phyloP scores from a whole-genome alignment of 2,113 vertebrate species.

The Centropristis striata region DNA sequence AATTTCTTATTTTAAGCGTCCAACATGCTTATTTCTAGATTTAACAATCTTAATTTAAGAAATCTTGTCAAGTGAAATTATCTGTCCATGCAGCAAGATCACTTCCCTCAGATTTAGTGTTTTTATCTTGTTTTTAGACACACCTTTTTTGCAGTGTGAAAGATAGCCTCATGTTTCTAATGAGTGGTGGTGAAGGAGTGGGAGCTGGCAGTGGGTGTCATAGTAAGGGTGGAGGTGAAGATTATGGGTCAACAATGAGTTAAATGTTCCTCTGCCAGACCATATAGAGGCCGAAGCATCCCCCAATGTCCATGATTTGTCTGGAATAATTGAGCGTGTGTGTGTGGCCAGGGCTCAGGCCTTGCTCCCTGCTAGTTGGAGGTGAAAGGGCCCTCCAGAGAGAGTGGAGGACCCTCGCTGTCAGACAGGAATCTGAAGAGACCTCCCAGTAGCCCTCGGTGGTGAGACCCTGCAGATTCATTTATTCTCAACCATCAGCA shows the following conservation, averaged over 20 bases:
- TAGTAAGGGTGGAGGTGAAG: slow-evolving; percentile 69
- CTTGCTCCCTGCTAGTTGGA: slow-evolving; percentile 71
- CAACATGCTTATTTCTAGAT: too few species aligned
- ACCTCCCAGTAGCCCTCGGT: slow-evolving; percentile 72
- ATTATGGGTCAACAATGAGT: slow-evolving; percentile 82
- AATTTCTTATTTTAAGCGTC: too few species aligned
- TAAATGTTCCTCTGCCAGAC: slow-evolving; percentile 79
- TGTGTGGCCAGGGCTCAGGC: slow-evolving; percentile 46
- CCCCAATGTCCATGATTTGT: slow-evolving; percentile 84
- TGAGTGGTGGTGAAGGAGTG: not conserved
- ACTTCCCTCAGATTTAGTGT: too few species aligned
- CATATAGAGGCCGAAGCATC: slow-evolving; percentile 76
- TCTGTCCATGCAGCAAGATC: too few species aligned
- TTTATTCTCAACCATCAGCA: slow-evolving; percentile 45
- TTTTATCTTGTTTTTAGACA: too few species aligned
- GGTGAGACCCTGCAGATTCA: slow-evolving; percentile 60
- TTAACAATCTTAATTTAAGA: too few species aligned
- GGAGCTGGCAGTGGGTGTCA: slow-evolving; percentile 49
- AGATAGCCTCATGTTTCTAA: not conserved
- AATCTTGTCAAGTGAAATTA: too few species aligned
- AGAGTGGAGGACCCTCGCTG: slow-evolving; percentile 85
- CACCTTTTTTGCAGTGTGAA: too few species aligned
- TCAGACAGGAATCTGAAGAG: slow-evolving; percentile 88
- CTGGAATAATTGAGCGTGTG: slow-evolving; percentile 76
- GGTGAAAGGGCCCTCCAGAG: slow-evolving; percentile 83